phyloP scores from a whole-genome alignment of 2,888 invertebrate genomes.

The Drosophila seclusa region DNA sequence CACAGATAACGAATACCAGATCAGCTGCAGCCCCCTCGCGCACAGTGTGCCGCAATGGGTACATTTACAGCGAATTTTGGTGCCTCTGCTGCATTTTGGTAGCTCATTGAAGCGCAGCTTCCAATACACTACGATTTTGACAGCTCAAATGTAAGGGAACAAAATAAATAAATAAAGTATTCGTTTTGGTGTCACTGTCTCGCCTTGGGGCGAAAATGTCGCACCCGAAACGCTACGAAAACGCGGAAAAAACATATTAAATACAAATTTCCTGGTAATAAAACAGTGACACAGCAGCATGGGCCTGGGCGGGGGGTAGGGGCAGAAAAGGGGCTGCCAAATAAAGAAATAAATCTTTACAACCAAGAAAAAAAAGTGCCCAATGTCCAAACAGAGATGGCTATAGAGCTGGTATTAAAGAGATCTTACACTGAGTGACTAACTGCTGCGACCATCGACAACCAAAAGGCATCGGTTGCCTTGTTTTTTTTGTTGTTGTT shows the following conservation, averaged over 20 bases:
- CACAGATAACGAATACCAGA: conserved; percentile 49
- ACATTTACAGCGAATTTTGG: conserved; percentile 8
- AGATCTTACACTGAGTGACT: conserved; percentile 65
- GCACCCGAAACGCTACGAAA: conserved; percentile 45
- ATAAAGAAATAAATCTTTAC: conserved; percentile 77
- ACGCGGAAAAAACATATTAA: conserved; percentile 79
- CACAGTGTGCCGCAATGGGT: conserved; percentile 17
- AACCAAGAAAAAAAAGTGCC: conserved; percentile 22
- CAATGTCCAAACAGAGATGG: conserved; percentile 25
- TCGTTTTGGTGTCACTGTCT: conserved; percentile 25
- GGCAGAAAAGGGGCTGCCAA: conserved; percentile 46
- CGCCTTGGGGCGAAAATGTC: conserved; percentile 33
- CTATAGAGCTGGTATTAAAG: conserved; percentile 21
- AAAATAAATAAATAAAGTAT: conserved; percentile 1
- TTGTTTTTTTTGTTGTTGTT: conserved; percentile 6
- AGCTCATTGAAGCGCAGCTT: conserved; percentile 16
- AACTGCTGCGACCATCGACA: conserved; percentile 60
- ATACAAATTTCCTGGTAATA: conserved; percentile 79
- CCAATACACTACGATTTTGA: conserved; percentile 13
- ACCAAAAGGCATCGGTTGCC: conserved; percentile 30
- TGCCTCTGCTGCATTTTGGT: conserved; percentile 11
- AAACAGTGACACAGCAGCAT: conserved; percentile 50
- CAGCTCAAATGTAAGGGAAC: neutral
- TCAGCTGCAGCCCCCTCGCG: conserved; percentile 23
- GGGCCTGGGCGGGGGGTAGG: neutral